A percentile compares a stretch with the other conserved stretches of the same genome.
These are phyloP conservation scores for Lucilia cuprina DNA, from an alignment of 1,140 invertebrate species.

Conservation along the genomic window DNA sequence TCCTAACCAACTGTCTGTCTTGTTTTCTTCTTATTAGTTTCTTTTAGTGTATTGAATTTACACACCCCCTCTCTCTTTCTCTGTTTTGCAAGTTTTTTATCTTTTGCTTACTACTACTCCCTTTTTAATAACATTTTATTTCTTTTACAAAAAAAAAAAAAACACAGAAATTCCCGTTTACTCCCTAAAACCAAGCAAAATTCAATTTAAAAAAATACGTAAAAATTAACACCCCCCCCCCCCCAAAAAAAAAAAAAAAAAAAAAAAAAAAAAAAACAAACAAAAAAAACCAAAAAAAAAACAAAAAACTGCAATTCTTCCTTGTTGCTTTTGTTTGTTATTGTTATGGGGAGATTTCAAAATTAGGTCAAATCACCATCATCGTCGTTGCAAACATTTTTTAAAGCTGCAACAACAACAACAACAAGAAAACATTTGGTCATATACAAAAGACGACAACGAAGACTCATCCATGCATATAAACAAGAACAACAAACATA, in stretches of 20 bases:
- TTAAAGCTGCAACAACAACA: neutral
- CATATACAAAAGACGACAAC: neutral
- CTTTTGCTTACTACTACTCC: no score
- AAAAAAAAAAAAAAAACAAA: no score
- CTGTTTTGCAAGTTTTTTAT: no score
- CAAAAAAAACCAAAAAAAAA: no score
- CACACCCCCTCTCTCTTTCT: no score
- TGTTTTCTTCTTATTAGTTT: no score
- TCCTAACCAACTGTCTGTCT: no score
- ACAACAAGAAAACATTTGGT: neutral
- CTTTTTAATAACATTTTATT: neutral
- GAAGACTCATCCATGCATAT: neutral
- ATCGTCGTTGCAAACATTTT: neutral
- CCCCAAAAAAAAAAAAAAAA: no score
- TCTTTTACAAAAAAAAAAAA: neutral
- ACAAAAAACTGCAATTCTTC: neutral
- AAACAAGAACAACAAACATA: neutral
- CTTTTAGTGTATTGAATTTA: no score
- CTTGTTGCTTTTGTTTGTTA: neutral
- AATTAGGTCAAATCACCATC: conserved; percentile 6
- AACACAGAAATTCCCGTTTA: neutral
- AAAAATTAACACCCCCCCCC: neutral
- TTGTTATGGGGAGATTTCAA: neutral
- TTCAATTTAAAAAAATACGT: no score
- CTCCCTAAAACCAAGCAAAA: neutral